A percentile compares a stretch with the other conserved stretches of the same genome.
These are phyloP conservation scores for Oopsacas minuta DNA, from an alignment of 37 sponge, comb jelly and placozoan species.

Conservation along the genomic window DNA sequence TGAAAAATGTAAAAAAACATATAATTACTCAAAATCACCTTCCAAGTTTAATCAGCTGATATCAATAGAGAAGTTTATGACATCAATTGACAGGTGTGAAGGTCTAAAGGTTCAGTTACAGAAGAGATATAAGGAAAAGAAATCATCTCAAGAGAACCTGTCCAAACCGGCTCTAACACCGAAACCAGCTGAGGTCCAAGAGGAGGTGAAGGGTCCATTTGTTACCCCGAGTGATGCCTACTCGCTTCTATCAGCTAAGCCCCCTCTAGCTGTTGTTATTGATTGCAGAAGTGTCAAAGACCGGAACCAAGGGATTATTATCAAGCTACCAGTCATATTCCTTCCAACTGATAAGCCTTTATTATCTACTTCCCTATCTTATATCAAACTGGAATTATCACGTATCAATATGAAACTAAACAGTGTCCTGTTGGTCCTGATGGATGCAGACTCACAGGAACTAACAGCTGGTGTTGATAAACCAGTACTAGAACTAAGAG, in stretches of 20 bases:
- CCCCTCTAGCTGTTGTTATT: neutral
- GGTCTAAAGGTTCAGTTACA: neutral
- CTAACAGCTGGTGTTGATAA: neutral
- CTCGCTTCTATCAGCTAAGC: neutral
- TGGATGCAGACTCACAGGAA: neutral
- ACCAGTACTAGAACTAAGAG: neutral
- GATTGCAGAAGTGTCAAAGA: neutral
- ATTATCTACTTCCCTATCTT: neutral
- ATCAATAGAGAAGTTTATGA: neutral
- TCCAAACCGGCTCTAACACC: neutral
- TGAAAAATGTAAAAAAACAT: constrained; percentile 20
- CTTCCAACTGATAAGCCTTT: neutral
- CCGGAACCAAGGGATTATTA: neutral
- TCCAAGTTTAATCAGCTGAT: neutral
- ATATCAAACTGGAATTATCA: neutral
- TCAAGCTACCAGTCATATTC: neutral
- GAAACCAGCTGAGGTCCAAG: neutral
- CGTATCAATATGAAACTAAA: neutral
- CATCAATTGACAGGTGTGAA: neutral
- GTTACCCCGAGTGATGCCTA: neutral
- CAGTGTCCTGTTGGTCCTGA: neutral
- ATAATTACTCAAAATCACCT: constrained; percentile 23
- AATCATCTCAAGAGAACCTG: neutral
- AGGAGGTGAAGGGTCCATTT: neutral
- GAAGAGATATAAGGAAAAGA: neutral